Evolutionary conservation across 30 jellyfish, hydroid and myxozoan species (phyloP).

Genomic region (Aurelia aurita complex sp. Pacific): DNA sequence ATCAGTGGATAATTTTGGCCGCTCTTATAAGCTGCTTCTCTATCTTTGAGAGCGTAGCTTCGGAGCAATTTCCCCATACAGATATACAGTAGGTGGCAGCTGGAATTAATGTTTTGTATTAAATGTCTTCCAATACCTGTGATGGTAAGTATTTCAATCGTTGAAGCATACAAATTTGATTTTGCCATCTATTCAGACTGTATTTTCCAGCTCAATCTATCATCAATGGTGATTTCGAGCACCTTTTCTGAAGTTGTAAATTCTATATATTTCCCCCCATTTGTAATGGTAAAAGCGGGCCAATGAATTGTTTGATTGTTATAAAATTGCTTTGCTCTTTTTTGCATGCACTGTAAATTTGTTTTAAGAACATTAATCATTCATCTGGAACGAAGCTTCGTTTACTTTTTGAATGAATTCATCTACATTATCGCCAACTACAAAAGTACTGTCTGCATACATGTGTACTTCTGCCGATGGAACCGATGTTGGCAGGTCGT

Average conservation of each 20-base stretch:
- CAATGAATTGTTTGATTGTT: constrained; percentile 20
- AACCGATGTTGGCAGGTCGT: not conserved
- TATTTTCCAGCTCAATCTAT: constrained; percentile 23
- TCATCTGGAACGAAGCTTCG: not conserved
- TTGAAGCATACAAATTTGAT: constrained; percentile 23
- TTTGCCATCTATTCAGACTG: constrained; percentile 31
- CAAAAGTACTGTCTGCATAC: not conserved
- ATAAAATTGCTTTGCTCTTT: constrained; percentile 28
- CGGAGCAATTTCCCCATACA: not conserved
- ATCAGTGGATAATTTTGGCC: constrained; percentile 36
- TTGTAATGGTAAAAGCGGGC: constrained; percentile 47
- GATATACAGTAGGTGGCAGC: constrained; percentile 54
- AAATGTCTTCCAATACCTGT: constrained; percentile 27
- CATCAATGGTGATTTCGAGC: constrained; percentile 51
- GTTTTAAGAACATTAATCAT: not conserved
- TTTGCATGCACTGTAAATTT: not conserved
- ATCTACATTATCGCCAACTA: not conserved
- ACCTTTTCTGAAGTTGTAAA: constrained; percentile 10
- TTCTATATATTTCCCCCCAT: constrained; percentile 24
- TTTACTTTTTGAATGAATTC: too few species aligned
- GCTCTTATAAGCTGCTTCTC: constrained; percentile 45
- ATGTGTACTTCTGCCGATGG: not conserved
- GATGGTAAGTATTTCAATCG: constrained; percentile 36
- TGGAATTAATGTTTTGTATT: constrained; percentile 31
- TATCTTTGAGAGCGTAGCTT: not conserved